Evolutionary conservation across 2,797 vertebrate species (phyloP).

Genomic region (Moxostoma hubbsi): DNA sequence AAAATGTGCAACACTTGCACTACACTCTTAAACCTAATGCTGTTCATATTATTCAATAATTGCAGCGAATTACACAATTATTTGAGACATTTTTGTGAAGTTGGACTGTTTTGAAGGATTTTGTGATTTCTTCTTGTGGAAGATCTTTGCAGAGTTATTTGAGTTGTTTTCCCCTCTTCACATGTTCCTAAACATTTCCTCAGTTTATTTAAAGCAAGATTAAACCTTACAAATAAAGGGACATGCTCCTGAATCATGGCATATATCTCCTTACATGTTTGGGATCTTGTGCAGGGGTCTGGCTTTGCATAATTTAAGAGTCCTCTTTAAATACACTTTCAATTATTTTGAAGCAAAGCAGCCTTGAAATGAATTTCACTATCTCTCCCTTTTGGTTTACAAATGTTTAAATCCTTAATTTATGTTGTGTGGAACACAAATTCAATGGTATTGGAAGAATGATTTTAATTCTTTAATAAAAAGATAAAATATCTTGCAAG

Average conservation of each 20-base stretch:
- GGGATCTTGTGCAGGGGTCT: constrained; percentile 8
- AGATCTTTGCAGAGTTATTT: not conserved
- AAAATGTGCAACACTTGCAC: constrained; percentile 3
- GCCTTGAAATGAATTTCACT: constrained; percentile 46
- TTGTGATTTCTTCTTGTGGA: not conserved
- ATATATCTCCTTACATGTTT: not conserved
- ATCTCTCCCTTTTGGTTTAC: constrained; percentile 32
- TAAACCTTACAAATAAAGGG: constrained; percentile 4
- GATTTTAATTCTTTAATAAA: constrained; percentile 3
- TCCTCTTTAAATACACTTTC: constrained; percentile 47
- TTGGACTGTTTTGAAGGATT: not conserved
- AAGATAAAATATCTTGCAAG: not conserved
- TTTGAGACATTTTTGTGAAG: too few relatives aligned
- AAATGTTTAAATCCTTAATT: constrained; percentile 39
- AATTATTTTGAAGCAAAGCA: constrained; percentile 51
- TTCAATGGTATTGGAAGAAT: constrained; percentile 26
- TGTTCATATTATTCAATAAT: constrained; percentile 11
- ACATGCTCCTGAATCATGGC: not conserved
- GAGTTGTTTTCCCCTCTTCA: not conserved
- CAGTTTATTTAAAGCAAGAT: not conserved
- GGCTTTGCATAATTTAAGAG: constrained; percentile 29
- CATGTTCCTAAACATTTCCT: not conserved
- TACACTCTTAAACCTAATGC: constrained; percentile 10
- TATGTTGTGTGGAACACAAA: constrained; percentile 51
- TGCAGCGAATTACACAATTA: constrained; percentile 7